Evolutionary conservation across 2,888 invertebrate genomes (phyloP).

Genomic region (Tanytarsus gracilentus): DNA sequence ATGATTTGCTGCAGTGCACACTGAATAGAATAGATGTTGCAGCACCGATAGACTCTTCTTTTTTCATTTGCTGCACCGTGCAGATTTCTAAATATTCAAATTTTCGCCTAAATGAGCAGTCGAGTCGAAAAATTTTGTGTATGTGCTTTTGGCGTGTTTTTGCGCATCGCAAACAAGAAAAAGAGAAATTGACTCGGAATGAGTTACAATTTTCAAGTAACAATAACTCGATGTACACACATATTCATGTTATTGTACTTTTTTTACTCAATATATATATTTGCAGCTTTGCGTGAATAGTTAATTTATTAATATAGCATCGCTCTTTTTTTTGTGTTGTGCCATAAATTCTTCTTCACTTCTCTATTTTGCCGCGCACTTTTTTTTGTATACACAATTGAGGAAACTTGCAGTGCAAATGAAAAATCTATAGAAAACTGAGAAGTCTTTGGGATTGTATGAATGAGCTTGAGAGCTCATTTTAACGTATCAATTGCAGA

Average conservation of each 20-base stretch:
- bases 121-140: constrained; percentile 10
- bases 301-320: no score
- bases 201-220: constrained; percentile 11
- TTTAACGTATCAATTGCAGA: no score
- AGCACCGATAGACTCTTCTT: no score
- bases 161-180: background rate
- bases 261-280: background rate
- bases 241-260: background rate
- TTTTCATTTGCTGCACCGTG: background rate
- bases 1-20: no score
- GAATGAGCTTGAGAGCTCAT: no score
- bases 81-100: constrained; percentile 12
- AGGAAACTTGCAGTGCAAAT: no score
- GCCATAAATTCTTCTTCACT: background rate
- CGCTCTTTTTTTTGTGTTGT: background rate
- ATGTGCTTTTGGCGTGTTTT: background rate
- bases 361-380: background rate
- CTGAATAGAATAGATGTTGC: no score
- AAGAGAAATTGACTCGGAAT: constrained; percentile 21
- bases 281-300: constrained; percentile 19
- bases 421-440: no score
- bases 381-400: no score
- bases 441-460: no score
- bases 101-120: constrained; percentile 22
- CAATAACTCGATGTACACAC: constrained; percentile 2